These are phyloP conservation scores for Cassiopea xamachana DNA, from an alignment of 30 jellyfish, hydroid and myxozoan genomes.

Conservation along the genomic window DNA sequence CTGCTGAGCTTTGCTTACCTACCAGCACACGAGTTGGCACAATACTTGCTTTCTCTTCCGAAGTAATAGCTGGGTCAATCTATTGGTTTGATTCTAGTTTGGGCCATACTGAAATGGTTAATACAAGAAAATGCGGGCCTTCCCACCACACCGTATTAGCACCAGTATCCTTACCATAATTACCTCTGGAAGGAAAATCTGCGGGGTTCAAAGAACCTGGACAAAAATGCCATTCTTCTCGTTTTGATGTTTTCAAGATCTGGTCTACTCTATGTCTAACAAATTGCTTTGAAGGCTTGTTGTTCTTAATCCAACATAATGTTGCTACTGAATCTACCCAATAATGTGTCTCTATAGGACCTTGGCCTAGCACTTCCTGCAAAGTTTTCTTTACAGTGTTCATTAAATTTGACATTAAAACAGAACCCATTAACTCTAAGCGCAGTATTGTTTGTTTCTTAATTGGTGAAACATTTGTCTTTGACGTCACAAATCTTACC, in stretches of 20 bases:
- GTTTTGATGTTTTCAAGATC: not conserved
- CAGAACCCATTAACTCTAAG: slow-evolving; percentile 70
- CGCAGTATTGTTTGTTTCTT: slow-evolving; percentile 68
- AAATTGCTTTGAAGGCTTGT: not conserved
- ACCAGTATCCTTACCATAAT: not conserved
- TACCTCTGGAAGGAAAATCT: not conserved
- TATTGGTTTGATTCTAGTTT: not conserved
- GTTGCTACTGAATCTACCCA: slow-evolving; percentile 85
- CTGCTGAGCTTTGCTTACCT: not conserved
- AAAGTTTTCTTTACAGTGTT: not conserved
- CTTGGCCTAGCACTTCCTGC: slow-evolving; percentile 41
- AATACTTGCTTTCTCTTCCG: not conserved
- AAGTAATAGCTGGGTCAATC: not conserved
- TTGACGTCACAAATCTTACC: not conserved
- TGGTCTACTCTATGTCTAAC: not conserved
- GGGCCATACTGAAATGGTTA: not conserved
- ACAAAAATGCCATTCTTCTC: not conserved
- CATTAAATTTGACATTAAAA: not conserved
- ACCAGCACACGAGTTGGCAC: not conserved
- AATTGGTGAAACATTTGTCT: slow-evolving; percentile 73
- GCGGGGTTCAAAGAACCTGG: not conserved
- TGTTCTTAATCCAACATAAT: slow-evolving; percentile 65
- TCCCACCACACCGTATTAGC: not conserved
- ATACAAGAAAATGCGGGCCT: not conserved
- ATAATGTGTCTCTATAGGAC: slow-evolving; percentile 29